Evolutionary conservation across 2,797 vertebrate genomes (phyloP).

Genomic region (Lepidocolaptes lacrymiger): DNA sequence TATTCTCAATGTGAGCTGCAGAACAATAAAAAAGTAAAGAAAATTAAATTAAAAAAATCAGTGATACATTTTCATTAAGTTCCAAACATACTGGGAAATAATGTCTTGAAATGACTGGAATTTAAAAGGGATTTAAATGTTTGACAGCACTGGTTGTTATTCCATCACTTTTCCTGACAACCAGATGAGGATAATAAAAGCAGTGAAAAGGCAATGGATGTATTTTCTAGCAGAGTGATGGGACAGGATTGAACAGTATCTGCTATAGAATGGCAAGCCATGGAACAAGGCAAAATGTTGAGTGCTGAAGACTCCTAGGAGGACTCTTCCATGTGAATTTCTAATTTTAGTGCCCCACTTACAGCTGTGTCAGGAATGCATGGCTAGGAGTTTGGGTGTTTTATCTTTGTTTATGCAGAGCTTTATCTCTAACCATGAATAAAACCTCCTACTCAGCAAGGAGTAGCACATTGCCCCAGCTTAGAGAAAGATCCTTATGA

Average conservation of each 20-base stretch:
- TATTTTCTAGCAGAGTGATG: background rate
- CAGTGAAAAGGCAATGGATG: background rate
- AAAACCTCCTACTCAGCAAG: background rate
- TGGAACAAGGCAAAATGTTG: background rate
- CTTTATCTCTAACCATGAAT: background rate
- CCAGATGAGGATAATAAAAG: background rate
- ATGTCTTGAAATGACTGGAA: constrained; percentile 2
- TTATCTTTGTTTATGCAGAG: background rate
- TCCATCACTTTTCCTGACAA: background rate
- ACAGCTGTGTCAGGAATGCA: background rate
- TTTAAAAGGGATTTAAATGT: constrained; percentile 25
- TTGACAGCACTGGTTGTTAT: background rate
- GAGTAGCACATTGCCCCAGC: background rate
- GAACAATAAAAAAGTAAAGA: background rate
- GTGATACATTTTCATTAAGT: constrained; percentile 17
- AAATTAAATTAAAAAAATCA: constrained; percentile 31
- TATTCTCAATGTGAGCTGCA: background rate
- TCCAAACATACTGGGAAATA: constrained; percentile 26
- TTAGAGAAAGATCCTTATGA: background rate
- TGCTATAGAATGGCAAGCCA: background rate
- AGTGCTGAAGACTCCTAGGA: background rate
- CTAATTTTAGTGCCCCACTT: constrained; percentile 12
- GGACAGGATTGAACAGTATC: background rate
- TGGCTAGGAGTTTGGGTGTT: background rate
- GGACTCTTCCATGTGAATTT: background rate